A percentile compares a stretch with the other conserved stretches of the same genome.
These are phyloP conservation scores for Zeus faber DNA, from an alignment of 2,113 vertebrate genomes.

Conservation along the genomic window DNA sequence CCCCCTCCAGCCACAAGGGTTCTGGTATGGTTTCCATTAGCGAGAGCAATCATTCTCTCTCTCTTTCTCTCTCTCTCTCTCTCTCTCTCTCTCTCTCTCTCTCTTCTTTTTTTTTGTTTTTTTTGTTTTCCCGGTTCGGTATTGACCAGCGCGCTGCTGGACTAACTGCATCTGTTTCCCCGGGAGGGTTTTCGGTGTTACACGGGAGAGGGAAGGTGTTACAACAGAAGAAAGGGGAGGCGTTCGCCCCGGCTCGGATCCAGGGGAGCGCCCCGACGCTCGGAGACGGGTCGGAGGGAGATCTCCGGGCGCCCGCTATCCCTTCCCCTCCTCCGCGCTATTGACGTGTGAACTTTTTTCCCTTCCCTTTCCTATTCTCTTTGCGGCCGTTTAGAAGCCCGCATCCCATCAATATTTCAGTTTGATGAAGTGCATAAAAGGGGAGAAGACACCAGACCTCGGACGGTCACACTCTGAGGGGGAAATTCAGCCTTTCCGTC, in stretches of 20 bases:
- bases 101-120: background rate
- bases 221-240: slow-evolving; percentile 10
- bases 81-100: background rate
- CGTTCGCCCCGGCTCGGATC: background rate
- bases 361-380: background rate
- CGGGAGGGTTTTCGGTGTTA: slow-evolving; percentile 23
- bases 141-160: slow-evolving; percentile 26
- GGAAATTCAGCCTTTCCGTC: slow-evolving; percentile 26
- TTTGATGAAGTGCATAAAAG: slow-evolving; percentile 12
- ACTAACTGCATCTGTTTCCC: slow-evolving; percentile 33
- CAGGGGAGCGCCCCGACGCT: slow-evolving; percentile 9
- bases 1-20: slow-evolving; percentile 31
- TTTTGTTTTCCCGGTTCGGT: background rate
- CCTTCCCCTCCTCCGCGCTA: background rate
- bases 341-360: background rate
- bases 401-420: slow-evolving; percentile 12
- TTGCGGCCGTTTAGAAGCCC: too few species aligned
- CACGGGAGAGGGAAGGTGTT: slow-evolving; percentile 18
- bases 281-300: slow-evolving; percentile 2
- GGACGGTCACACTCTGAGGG: slow-evolving; percentile 6
- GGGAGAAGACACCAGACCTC: slow-evolving; percentile 1
- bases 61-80: background rate
- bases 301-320: background rate
- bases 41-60: slow-evolving; percentile 2
- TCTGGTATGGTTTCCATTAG: slow-evolving; percentile 65